Evolutionary conservation across 2,888 invertebrate species (phyloP).

Genomic region (Folsomia candida): DNA sequence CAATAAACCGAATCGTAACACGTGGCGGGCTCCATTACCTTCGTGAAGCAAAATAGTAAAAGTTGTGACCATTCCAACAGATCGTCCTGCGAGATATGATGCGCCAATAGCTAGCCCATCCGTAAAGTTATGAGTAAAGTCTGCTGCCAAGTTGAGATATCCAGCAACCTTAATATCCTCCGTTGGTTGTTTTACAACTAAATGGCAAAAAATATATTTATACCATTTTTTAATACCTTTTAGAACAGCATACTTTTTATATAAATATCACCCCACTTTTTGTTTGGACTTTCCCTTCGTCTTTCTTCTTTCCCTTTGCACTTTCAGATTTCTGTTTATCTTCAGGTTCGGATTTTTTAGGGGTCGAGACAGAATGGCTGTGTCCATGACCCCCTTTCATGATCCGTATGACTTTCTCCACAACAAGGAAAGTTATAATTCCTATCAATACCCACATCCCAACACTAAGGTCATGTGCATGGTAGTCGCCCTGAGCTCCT

Average conservation of each 20-base stretch:
- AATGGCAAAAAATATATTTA: neutral
- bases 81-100: constrained; percentile 88
- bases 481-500: constrained; percentile 55
- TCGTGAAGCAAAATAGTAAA: constrained; percentile 95
- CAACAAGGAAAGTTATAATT: constrained; percentile 84
- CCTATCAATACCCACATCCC: constrained; percentile 93
- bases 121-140: constrained; percentile 98
- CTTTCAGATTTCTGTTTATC: constrained; percentile 50
- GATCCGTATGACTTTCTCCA: constrained; percentile 88
- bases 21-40: constrained; percentile 53
- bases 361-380: constrained; percentile 51
- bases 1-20: neutral
- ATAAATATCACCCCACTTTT: too few species aligned
- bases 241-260: too few species aligned
- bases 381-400: constrained; percentile 81
- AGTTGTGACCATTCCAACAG: constrained; percentile 84
- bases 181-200: constrained; percentile 8
- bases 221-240: constrained; percentile 12
- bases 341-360: too few species aligned
- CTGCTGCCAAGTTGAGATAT: constrained; percentile 95
- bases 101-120: constrained; percentile 99
- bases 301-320: constrained; percentile 12
- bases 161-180: constrained; percentile 76
- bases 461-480: constrained; percentile 78
- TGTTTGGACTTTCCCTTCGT: constrained; percentile 9